Conservation (phyloP, 2,797 vertebrate genomes). For the Thaleichthys pacificus region DNA sequence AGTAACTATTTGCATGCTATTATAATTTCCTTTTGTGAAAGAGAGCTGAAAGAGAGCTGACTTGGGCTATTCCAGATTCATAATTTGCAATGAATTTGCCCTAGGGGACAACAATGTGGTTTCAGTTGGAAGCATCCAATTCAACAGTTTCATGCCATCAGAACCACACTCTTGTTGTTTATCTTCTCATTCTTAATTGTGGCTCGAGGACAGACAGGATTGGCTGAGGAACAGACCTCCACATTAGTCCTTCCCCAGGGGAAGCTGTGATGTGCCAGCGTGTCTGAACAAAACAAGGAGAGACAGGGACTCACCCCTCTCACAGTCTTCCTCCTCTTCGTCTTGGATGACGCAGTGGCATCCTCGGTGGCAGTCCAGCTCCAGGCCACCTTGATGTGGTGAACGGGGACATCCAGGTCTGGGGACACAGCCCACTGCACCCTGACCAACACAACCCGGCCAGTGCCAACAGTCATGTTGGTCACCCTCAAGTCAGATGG, state of each 20-base stretch:
- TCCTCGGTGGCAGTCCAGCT: constrained; percentile 78
- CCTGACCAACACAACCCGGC: constrained; percentile 70
- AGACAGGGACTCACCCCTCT: constrained; percentile 73
- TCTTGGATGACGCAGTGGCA: constrained; percentile 72
- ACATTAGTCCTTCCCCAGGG: not conserved
- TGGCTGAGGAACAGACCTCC: not conserved
- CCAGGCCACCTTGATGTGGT: constrained; percentile 92
- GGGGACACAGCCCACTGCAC: constrained; percentile 78
- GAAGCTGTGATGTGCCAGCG: not conserved
- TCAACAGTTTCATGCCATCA: constrained; percentile 39
- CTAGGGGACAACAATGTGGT: constrained; percentile 35
- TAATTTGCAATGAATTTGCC: constrained; percentile 1
- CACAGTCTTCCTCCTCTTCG: constrained; percentile 84
- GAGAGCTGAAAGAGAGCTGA: not conserved
- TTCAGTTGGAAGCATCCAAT: constrained; percentile 20
- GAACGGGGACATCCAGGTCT: constrained; percentile 85
- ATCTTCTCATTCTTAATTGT: constrained; percentile 46
- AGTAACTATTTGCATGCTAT: too few relatives aligned
- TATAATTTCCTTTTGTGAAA: not conserved
- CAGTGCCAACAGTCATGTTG: constrained; percentile 76
- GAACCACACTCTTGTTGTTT: constrained; percentile 38
- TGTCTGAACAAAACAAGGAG: not conserved
- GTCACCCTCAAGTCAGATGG: constrained; percentile 80
- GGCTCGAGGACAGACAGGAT: constrained; percentile 32
- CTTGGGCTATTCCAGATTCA: constrained; percentile 4